Base-by-base conservation (phyloP, 1,140 invertebrate genomes). In the Cotesia chilonis region DNA sequence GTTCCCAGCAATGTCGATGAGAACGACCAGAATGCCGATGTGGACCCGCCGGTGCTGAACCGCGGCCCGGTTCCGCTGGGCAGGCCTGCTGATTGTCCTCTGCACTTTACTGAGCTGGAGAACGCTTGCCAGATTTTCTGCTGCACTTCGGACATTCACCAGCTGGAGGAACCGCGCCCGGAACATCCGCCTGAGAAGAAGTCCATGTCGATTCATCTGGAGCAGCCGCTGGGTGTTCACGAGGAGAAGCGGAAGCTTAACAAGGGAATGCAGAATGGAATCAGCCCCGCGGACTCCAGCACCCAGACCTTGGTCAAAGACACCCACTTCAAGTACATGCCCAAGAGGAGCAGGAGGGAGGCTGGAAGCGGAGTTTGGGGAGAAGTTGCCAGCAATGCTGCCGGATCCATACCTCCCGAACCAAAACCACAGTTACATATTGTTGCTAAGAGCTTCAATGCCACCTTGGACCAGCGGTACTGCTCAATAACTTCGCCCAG, bases 241-340 rank as follows among this genome's bases (percentile, higher is more conserved):
- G 85, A 86, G 59, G 85, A 86, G 38, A 86, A 85, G 71, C 78
- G 81, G 14, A 86, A 86, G 68, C 66, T 82, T 63, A 84, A 73
- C 68, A 86, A 86, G 68, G 81, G 83, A 41, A 75, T 85, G 12
- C 83, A 84, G 55, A 86, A 86, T 76, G 83, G 84, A 5, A 85
- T 86, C 17, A 84, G 80, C 61, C 83, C 84, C n/a, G 85, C 84
- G 3, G 83, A 86, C 77, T 83, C 83, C 4, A 84, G 80, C 41
- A 84, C 83, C 6, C 83, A 85, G 59, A 85, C 84, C 7, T 80
- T 86, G 6, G 82, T 86, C 0, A 86, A 85, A 76, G 84, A 86
- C 81, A 82, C 69, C 6, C 85, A 81, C 77, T 85, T 85, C 37
- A 86, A 85, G 51, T 85, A 86, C 76, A 68, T 80, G 4, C 84